Conservation (phyloP, 1,140 invertebrate genomes). For the Drosophila melanogaster region DNA sequence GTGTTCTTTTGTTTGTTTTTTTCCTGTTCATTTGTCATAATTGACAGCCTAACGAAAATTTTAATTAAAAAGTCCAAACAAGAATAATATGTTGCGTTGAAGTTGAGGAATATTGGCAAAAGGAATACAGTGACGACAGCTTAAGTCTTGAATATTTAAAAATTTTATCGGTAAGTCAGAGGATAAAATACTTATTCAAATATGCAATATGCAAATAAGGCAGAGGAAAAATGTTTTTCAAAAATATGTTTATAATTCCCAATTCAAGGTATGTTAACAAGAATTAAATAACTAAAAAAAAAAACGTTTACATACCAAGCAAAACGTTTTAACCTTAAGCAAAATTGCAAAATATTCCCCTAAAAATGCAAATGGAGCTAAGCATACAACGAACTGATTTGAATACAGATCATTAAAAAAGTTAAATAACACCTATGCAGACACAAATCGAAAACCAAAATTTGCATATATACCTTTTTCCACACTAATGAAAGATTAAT, state of each 20-base stretch:
- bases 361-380: background rate
- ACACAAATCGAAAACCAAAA: background rate
- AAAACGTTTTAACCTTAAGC: no score
- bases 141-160: background rate
- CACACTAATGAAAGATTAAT: background rate
- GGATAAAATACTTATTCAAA: background rate
- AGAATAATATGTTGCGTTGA: conserved; percentile 14
- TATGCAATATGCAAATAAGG: no score
- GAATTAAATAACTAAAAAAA: background rate
- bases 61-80: conserved; percentile 9
- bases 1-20: conserved; percentile 38
- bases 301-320: background rate
- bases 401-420: background rate
- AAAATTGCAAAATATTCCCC: background rate
- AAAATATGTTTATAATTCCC: no score
- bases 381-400: background rate
- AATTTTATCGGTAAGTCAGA: conserved; percentile 1
- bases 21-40: conserved; percentile 18
- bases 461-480: background rate
- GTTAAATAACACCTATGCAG: conserved; percentile 1
- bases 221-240: background rate
- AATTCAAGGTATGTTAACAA: no score
- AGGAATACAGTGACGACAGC: conserved; percentile 18
- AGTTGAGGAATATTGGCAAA: conserved; percentile 2
- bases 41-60: conserved; percentile 24